Conservation (phyloP, 1,140 invertebrate genomes). For the Eueides isabella region DNA sequence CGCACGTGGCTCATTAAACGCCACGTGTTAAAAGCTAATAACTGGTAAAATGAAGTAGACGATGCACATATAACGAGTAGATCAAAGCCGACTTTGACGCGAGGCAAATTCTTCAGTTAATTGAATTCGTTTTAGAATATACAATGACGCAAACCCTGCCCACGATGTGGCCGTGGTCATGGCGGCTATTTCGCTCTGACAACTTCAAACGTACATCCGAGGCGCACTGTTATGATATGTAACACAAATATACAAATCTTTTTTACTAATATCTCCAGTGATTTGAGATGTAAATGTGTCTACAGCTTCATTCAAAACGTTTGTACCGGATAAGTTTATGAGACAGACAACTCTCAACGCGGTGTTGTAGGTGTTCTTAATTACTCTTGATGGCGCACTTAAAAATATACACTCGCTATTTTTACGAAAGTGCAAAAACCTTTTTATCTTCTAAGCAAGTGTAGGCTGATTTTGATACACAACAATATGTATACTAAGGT, state of each 20-base stretch:
- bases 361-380: not conserved
- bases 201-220: constrained; percentile 9
- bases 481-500: not conserved
- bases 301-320: not conserved
- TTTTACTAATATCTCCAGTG: not conserved
- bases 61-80: not conserved
- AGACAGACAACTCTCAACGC: not conserved
- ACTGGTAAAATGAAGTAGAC: not conserved
- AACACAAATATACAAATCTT: constrained; percentile 10
- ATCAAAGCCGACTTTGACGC: constrained; percentile 29
- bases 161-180: constrained; percentile 15
- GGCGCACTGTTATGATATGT: constrained; percentile 18
- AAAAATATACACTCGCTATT: constrained; percentile 1
- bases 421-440: constrained; percentile 1
- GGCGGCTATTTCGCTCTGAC: constrained; percentile 31
- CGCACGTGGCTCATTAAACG: not conserved
- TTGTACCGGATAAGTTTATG: not conserved
- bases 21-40: not conserved
- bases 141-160: constrained; percentile 36
- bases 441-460: not conserved
- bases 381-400: not conserved
- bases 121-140: constrained; percentile 13
- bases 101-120: constrained; percentile 25
- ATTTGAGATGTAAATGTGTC: not conserved
- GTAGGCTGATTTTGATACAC: not conserved